A percentile compares a stretch with the other conserved stretches of the same genome.
These are phyloP conservation scores for Ceratina calcarata DNA, from an alignment of 1,140 invertebrate species.

Conservation along the genomic window DNA sequence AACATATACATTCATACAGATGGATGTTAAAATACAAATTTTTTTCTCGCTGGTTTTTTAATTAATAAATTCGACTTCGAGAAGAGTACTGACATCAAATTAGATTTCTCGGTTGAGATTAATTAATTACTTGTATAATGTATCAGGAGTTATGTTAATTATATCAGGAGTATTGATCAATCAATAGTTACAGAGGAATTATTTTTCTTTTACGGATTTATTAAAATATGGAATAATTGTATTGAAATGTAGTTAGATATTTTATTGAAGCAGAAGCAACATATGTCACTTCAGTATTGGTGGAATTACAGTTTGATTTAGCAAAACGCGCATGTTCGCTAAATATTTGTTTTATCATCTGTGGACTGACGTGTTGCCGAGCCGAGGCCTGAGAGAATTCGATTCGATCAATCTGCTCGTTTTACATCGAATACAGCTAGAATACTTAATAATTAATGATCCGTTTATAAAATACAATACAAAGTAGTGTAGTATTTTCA, in stretches of 20 bases:
- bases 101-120: too few species aligned
- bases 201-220: neutral
- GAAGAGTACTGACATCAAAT: too few species aligned
- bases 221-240: neutral
- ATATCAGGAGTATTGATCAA: too few species aligned
- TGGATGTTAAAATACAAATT: neutral
- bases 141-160: too few species aligned
- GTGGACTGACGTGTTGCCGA: neutral
- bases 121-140: too few species aligned
- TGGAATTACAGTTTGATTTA: neutral
- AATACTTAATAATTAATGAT: slow-evolving; percentile 2
- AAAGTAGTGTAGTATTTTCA: neutral
- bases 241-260: neutral
- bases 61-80: too few species aligned
- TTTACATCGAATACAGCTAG: slow-evolving; percentile 5
- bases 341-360: slow-evolving; percentile 37
- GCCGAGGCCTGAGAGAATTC: neutral
- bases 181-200: too few species aligned
- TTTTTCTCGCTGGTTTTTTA: too few species aligned
- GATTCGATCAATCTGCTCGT: neutral
- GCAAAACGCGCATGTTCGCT: slow-evolving; percentile 16
- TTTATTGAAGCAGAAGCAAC: neutral
- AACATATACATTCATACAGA: slow-evolving; percentile 11
- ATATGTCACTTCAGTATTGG: slow-evolving; percentile 9
- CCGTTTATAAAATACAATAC: too few species aligned